Evolutionary conservation across 2,113 vertebrate species (phyloP), one percentile per base, ranked within the genome.

Genomic region (Balaenoptera acutorostrata): DNA sequence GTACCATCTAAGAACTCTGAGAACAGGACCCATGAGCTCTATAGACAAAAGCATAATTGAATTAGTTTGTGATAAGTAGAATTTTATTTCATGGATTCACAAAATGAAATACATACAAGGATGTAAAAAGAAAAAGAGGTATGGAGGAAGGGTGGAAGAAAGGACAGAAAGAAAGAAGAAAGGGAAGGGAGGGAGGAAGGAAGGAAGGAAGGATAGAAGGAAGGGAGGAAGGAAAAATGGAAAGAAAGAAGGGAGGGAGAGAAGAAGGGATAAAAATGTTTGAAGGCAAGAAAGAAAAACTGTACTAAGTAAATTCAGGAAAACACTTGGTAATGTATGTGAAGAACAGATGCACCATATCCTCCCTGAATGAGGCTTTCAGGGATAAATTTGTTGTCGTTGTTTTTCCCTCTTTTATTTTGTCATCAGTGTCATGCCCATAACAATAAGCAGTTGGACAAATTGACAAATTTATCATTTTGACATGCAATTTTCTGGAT

Each of bases 401-500:
- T 98, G 92, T 49, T 92, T 78, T 71, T 64, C 85, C 2, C 0
- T 41, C 36, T 25, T 90, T 91, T 57, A 96, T 98, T 98, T 97
- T 98, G 93, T 96, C 92, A 36, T 95, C 95, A 91, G 11, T 97
- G 95, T 90, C 93, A 98, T 97, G 93, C 86, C 78, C 90, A 88
- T 92, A 98, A 98, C 36, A 97, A 98, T 97, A 97, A 98, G 83
- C 95, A 95, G 88, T 90, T 98, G 98, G 97, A 97, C 88, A 98
- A 98, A 98, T 95, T 97, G 97, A 98, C 93, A 98, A 85, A 98
- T 98, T 98, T 98, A 97, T 99, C 98, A 98, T 98, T 85, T 92
- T 98, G 98, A 97, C 97, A 97, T 96, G 93, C 92, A 98, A 97
- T 99, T 98, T 98, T 98, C 97, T 98, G 72, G 91, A 66, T 97